Conservation (phyloP, 2,113 vertebrate genomes). For the Brienomyrus longianalis region DNA sequence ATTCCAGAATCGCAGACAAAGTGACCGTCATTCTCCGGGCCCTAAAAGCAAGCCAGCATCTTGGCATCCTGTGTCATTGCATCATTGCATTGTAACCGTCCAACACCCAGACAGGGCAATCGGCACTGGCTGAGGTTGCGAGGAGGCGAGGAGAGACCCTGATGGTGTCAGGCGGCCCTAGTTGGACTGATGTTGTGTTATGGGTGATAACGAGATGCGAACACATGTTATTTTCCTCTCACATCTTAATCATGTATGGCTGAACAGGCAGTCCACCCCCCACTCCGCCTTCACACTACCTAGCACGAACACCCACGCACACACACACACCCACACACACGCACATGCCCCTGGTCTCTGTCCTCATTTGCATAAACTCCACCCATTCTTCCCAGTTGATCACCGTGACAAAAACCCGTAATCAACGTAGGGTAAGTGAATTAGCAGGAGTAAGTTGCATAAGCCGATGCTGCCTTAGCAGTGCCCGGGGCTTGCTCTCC, state of each 20-base stretch:
- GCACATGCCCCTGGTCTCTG: neutral
- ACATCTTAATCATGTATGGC: neutral
- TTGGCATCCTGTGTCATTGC: neutral
- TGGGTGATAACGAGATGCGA: slow-evolving; percentile 12
- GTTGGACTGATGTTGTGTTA: slow-evolving; percentile 8
- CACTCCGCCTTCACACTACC: neutral
- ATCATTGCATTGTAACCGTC: neutral
- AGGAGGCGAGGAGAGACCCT: neutral
- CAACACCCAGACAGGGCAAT: neutral
- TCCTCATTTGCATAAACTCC: slow-evolving; percentile 6
- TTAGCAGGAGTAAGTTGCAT: neutral
- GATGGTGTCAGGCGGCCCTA: neutral
- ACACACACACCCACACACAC: neutral
- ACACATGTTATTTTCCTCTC: slow-evolving; percentile 16
- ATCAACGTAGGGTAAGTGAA: neutral
- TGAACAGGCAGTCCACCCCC: neutral
- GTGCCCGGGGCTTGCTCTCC: neutral
- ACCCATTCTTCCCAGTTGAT: neutral
- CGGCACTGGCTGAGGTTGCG: neutral
- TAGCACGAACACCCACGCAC: neutral
- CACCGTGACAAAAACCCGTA: neutral
- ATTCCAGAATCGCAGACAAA: neutral
- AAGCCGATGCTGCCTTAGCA: neutral
- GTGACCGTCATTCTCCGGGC: neutral
- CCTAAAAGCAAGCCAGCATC: neutral